Evolutionary conservation across 2,113 vertebrate genomes (phyloP), one percentile per base, ranked within the genome.

Genomic region (Neogale vison): DNA sequence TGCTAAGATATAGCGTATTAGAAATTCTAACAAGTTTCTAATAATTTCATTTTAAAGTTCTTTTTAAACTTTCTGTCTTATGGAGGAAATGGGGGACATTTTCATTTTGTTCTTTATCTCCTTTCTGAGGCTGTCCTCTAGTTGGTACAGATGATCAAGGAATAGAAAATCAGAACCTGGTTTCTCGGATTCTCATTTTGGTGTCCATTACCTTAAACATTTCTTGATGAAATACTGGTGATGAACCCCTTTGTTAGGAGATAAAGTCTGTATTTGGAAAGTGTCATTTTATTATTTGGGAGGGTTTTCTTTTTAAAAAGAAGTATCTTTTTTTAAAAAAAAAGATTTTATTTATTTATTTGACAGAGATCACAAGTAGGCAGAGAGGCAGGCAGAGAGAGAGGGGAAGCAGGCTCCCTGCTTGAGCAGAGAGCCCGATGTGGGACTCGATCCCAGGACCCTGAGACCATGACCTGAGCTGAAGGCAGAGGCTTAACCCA

Each of bases 121-220:
- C 50, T 84, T 90, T 26, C 18, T 95, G 17, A n/a, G 81, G 45
- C 42, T 18, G 12, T 83, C 36, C 77, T 85, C 61, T 74, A 39
- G 79, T 95, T 93, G 87, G n/a, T 96, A 83, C n/a, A 96, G 63
- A 94, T 84, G 71, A 84, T 72, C 42, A 95, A 88, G 34, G 42
- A 55, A 74, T 52, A 80, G 61, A 34, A 31, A 92, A 95, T 69
- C 36, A 63, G 63, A 61, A 45, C 23, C 42, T 52, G 50, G 65
- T 6, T 57, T 93, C 47, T 77, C 76, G 9, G 29, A 88, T 82
- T 88, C 69, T 50, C 57, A n/a, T 55, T 93, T 80, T 65, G 65
- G 11, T 91, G 52, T 90, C 10, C 26, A 55, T 93, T 63, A 72
- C 4, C n/a, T 72, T 72, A 55, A 92, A 50, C 15, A 59, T 83